Evolutionary conservation across 2,113 vertebrate genomes (phyloP), one percentile per base, ranked within the genome.

Genomic region (Rhea americana): DNA sequence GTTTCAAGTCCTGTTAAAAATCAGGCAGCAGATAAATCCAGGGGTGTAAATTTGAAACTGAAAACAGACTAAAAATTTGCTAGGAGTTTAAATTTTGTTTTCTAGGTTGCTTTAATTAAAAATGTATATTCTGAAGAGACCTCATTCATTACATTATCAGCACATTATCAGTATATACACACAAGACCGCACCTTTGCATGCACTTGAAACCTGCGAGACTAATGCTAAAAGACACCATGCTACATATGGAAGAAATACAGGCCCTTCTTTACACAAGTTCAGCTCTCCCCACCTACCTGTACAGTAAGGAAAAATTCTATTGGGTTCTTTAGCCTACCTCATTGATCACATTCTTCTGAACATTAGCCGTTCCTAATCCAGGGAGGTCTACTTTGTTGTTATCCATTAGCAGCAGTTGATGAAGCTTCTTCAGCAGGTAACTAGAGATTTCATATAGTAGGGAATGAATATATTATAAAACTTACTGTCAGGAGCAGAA

Each of bases 401-500:
- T n/a, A 85, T 10, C 11, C 17, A 8, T 5, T 16, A 75, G 6
- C 71, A 22, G 19, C 2, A 6, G 28, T 9, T 2, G 14, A 39
- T 14, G 16, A 45, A 58, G 37, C 25, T 35, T 25, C 55, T 2
- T 21, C 4, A 12, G 17, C 8, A 58, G 14, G 56, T 72, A 82
- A 51, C 30, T 59, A 9, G 53, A 41, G n/a, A 28, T 37, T 56
- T 25, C 25, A 19, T 18, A 18, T 0, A 50, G 58, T 0, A 32
- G 0, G 7, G 1, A 55, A 75, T 71, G 63, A 62, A 41, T 1
- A 17, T 1, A 2, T 65, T 39, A 28, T 13, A 51, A 28, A n/a
- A 97, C 99, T 96, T 87, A 99, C 99, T 99, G 97, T 99, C 99
- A 13, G 99, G 99, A 24, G 99, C 99, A 1, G 99, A 99, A 2